Evolutionary conservation across 2,113 vertebrate species (phyloP), one percentile per base, ranked within the genome.

Genomic region (Macaca nemestrina): DNA sequence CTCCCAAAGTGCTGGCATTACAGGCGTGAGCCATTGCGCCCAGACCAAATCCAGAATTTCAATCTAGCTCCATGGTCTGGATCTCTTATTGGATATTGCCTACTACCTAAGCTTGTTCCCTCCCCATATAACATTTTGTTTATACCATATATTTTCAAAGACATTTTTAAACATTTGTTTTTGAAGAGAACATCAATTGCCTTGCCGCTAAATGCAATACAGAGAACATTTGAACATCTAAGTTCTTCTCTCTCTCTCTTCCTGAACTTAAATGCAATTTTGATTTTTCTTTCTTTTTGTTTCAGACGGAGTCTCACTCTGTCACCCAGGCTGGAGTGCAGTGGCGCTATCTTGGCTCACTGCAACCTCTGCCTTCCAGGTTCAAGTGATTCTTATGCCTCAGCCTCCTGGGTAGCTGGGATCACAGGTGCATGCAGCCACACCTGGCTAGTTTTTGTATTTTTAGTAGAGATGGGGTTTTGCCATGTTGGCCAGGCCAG

Each of bases 161-260:
- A 88, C 20, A 43, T 82, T 79, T 92, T 88, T 52, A 80, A 96
- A 93, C 17, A 35, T 55, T 30, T 79, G 43, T 59, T 40, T 67
- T 59, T n/a, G 38, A 50, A 76, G 11, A 81, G 75, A 92, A 87
- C 27, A 43, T 85, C 64, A 25, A 32, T 12, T 94, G 5, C 22
- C 43, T 91, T 52, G 13, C 45, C 40, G 76, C 50, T 38, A 93
- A 35, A 17, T 82, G 9, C 50, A 73, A 50, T 72, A 32, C 13
- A 75, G 27, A 93, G 83, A 89, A 92, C 92, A 76, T 72, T 67
- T n/a, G 17, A 88, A 97, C 57, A 61, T 20, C 30, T 84, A 64
- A 11, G 20, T 61, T 40, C 35, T 16, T 17, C 23, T n/a, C 27
- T 55, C 35, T 81, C 20, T 22, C 18, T n/a, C 50, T 82, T 20